A percentile compares a stretch with the other conserved stretches of the same genome.
phyloP scores from a whole-genome alignment of 2,797 vertebrate genomes.

The Malurus splendens region DNA sequence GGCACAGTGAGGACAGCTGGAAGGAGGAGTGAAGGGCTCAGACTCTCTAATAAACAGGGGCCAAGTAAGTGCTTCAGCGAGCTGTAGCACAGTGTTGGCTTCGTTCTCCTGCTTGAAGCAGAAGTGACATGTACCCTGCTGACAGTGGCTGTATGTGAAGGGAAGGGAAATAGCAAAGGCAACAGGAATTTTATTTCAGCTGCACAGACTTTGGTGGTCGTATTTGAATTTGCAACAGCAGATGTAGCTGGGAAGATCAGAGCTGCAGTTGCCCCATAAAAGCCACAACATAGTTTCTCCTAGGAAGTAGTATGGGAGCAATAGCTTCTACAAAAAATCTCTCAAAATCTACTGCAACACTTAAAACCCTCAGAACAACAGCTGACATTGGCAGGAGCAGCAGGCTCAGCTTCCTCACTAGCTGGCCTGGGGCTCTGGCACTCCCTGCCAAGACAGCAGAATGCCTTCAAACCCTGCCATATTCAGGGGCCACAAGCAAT shows the following conservation, averaged over 20 bases:
- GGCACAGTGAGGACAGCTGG: constrained; percentile 52
- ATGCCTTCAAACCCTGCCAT: constrained; percentile 46
- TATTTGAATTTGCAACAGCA: background rate
- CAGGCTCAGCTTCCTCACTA: background rate
- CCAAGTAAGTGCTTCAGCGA: constrained; percentile 58
- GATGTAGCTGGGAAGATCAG: background rate
- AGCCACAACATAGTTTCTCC: background rate
- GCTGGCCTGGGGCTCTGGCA: constrained; percentile 4
- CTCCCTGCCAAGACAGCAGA: constrained; percentile 41
- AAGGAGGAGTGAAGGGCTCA: constrained; percentile 53
- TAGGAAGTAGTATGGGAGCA: no score
- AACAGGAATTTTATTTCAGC: background rate
- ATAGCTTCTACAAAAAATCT: background rate
- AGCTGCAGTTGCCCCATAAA: background rate
- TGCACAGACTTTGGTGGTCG: background rate
- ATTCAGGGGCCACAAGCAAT: background rate
- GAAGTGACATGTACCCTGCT: constrained; percentile 46
- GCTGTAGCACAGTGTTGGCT: constrained; percentile 49
- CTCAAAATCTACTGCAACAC: background rate
- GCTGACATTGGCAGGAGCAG: constrained; percentile 39
- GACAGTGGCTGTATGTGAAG: constrained; percentile 1
- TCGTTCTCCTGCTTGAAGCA: constrained; percentile 27
- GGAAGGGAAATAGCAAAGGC: background rate
- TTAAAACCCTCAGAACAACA: constrained; percentile 11
- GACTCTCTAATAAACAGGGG: constrained; percentile 40